These are phyloP conservation scores for Julus scanicus DNA, from an alignment of 2,888 invertebrate genomes.

Conservation along the genomic window DNA sequence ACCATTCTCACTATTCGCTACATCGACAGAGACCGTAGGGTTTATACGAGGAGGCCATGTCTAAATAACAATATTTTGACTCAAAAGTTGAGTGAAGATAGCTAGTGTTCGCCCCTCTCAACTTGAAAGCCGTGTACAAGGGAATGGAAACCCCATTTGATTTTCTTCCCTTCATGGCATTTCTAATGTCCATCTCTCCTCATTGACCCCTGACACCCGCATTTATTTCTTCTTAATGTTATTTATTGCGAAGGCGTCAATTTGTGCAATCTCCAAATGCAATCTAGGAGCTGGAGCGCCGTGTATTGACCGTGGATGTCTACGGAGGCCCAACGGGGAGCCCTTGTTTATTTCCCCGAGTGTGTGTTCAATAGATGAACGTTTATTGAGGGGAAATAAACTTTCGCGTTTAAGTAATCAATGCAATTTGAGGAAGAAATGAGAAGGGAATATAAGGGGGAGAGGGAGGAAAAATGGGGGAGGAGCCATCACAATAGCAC, in stretches of 20 bases:
- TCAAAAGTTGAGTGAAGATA: too few species aligned
- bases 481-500: background rate
- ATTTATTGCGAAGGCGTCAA: background rate
- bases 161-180: too few species aligned
- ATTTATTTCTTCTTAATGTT: background rate
- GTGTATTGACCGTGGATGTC: constrained; percentile 9
- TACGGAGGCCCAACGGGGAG: constrained; percentile 22
- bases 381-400: constrained; percentile 33
- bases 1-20: too few species aligned
- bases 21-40: too few species aligned
- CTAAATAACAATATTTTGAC: too few species aligned
- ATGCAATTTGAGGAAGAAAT: constrained; percentile 33
- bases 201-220: constrained; percentile 14
- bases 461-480: background rate
- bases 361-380: constrained; percentile 33
- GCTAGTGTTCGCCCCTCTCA: too few species aligned
- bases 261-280: constrained; percentile 11
- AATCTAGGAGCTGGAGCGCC: constrained; percentile 28
- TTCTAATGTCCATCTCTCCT: too few species aligned
- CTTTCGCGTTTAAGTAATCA: constrained; percentile 22
- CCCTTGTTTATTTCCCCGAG: constrained; percentile 27
- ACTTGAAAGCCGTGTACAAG: too few species aligned
- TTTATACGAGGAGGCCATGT: too few species aligned
- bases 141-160: too few species aligned
- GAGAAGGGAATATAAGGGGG: background rate